Evolutionary conservation across 37 sponge, comb jelly and placozoan genomes (phyloP).

Genomic region (Beroe forskalii): DNA sequence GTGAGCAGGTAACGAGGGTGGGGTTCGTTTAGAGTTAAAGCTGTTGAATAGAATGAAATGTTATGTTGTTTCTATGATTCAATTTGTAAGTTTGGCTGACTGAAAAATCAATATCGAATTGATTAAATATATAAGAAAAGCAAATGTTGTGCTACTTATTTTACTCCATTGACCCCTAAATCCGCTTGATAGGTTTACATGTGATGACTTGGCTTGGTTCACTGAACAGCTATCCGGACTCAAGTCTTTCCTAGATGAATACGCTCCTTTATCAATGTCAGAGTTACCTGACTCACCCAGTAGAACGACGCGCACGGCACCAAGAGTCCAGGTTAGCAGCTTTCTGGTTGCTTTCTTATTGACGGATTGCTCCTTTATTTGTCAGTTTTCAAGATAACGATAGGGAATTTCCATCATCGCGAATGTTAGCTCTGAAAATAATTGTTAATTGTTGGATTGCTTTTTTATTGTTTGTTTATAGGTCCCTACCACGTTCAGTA

Average conservation of each 20-base stretch:
- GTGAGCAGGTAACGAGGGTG: slow-evolving; percentile 58
- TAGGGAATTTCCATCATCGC: too few relatives aligned
- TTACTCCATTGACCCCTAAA: too few relatives aligned
- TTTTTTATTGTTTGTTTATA: too few relatives aligned
- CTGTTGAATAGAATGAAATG: too few relatives aligned
- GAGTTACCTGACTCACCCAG: slow-evolving; percentile 12
- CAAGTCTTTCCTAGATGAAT: slow-evolving; percentile 78
- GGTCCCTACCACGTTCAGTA: too few relatives aligned
- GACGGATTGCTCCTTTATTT: too few relatives aligned
- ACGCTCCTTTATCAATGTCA: slow-evolving; percentile 70
- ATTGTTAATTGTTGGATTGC: too few relatives aligned
- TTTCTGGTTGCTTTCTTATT: too few relatives aligned
- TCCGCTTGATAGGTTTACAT: slow-evolving; percentile 42
- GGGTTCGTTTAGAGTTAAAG: too few relatives aligned
- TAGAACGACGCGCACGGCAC: neutral
- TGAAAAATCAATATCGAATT: neutral
- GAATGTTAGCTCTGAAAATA: too few relatives aligned
- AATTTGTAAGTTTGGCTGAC: neutral
- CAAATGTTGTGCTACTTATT: too few relatives aligned
- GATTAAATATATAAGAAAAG: neutral
- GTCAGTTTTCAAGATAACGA: too few relatives aligned
- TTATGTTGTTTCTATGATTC: neutral
- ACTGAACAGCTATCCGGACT: slow-evolving; percentile 75
- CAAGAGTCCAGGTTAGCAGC: slow-evolving; percentile 29
- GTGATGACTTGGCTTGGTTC: slow-evolving; percentile 71